Evolutionary conservation across 2,888 invertebrate genomes (phyloP).

Genomic region (Rosalia funebris): DNA sequence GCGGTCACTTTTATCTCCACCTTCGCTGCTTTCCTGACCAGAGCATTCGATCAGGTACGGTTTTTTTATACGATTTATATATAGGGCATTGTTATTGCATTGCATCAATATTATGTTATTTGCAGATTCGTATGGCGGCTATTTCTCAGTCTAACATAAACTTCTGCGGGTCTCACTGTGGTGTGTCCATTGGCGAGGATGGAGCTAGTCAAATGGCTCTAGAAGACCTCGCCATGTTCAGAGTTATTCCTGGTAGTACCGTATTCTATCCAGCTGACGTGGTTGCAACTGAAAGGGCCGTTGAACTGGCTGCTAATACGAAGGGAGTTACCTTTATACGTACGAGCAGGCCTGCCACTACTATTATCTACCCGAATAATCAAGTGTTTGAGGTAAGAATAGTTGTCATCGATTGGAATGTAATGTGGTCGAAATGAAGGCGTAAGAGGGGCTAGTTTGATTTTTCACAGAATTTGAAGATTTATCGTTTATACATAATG

Average conservation of each 20-base stretch:
- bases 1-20: constrained; percentile 94
- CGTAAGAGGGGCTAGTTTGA: too few relatives aligned
- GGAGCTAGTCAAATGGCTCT: constrained; percentile 99
- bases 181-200: constrained; percentile 97
- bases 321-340: constrained; percentile 91
- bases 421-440: too few relatives aligned
- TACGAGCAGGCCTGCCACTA: constrained; percentile 90
- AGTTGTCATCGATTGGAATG: too few relatives aligned
- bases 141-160: constrained; percentile 98
- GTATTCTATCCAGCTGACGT: constrained; percentile 90
- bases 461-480: too few relatives aligned
- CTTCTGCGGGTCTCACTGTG: constrained; percentile 95
- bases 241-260: constrained; percentile 84
- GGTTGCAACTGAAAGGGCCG: constrained; percentile 91
- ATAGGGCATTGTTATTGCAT: background rate
- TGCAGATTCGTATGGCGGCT: constrained; percentile 95
- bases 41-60: constrained; percentile 91
- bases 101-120: constrained; percentile 1
- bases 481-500: too few relatives aligned
- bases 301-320: constrained; percentile 94
- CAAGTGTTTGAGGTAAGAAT: constrained; percentile 78
- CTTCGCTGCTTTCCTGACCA: constrained; percentile 96
- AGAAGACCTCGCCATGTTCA: constrained; percentile 96
- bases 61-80: background rate
- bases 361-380: constrained; percentile 85